These are phyloP conservation scores for Parasteatoda lunata DNA, from an alignment of 2,888 invertebrate genomes.

Conservation along the genomic window DNA sequence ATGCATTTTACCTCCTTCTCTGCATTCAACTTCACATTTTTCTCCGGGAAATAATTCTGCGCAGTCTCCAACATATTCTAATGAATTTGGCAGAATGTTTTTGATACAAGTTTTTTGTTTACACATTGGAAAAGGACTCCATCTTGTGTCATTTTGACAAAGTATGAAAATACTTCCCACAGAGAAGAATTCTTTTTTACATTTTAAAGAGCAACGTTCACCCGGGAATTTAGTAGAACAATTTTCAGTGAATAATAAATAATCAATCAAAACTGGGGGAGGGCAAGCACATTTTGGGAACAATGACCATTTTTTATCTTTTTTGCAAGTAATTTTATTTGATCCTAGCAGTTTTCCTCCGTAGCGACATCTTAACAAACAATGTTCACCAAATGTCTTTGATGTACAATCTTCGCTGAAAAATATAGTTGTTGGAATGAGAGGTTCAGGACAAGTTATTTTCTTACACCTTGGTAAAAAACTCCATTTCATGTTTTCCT, in stretches of 20 bases:
- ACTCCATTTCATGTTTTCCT: slow-evolving; percentile 16
- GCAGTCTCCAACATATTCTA: slow-evolving; percentile 6
- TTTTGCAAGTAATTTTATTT: background rate
- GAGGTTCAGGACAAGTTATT: background rate
- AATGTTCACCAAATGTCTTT: background rate
- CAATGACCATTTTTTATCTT: slow-evolving; percentile 1
- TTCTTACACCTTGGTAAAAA: slow-evolving; percentile 7
- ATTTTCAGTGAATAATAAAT: background rate
- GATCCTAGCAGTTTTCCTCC: slow-evolving; percentile 10
- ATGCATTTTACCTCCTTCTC: slow-evolving; percentile 6
- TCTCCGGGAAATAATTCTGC: background rate
- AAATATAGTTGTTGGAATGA: background rate
- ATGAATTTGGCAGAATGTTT: background rate
- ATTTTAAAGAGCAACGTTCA: slow-evolving; percentile 10
- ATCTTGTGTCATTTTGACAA: slow-evolving; percentile 21
- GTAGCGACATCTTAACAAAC: background rate
- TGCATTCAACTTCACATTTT: slow-evolving; percentile 8
- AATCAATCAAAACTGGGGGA: background rate
- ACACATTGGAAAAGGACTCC: slow-evolving; percentile 24
- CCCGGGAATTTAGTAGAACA: background rate
- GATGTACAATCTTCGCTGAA: background rate
- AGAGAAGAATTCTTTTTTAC: background rate
- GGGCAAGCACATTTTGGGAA: slow-evolving; percentile 26
- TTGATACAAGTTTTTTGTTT: background rate
- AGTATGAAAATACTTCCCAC: background rate